phyloP scores from a whole-genome alignment of 2,113 vertebrate species.

The Aldabrachelys gigantea region DNA sequence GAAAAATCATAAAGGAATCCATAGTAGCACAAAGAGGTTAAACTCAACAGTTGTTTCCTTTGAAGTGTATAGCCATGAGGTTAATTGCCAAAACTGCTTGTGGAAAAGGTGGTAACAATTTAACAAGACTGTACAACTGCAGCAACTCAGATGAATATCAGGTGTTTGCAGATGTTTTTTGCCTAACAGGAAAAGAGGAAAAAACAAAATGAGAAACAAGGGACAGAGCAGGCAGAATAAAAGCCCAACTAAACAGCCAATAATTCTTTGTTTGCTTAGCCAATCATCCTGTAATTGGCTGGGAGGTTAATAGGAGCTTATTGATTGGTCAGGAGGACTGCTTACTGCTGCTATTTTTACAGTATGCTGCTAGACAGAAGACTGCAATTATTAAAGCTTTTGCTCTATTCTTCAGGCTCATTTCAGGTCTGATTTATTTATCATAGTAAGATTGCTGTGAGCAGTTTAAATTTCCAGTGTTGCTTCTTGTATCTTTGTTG shows the following conservation, averaged over 20 bases:
- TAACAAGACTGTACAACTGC: constrained; percentile 89
- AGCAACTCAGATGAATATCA: constrained; percentile 88
- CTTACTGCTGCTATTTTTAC: constrained; percentile 77
- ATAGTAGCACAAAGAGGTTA: constrained; percentile 88
- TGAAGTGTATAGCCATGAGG: constrained; percentile 91
- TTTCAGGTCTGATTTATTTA: constrained; percentile 73
- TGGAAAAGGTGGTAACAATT: constrained; percentile 99
- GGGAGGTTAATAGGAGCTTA: constrained; percentile 83
- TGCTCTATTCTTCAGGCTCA: constrained; percentile 57
- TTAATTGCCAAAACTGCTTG: constrained; percentile 96
- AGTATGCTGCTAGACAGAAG: constrained; percentile 72
- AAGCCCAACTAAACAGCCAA: constrained; percentile 86
- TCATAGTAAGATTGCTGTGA: constrained; percentile 56
- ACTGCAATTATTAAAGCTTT: constrained; percentile 65
- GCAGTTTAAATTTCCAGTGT: constrained; percentile 56
- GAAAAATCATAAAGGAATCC: constrained; percentile 87
- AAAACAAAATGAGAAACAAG: constrained; percentile 78
- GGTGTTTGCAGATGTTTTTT: constrained; percentile 92
- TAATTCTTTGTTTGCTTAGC: constrained; percentile 97
- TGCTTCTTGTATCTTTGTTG: constrained; percentile 45
- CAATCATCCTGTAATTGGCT: constrained; percentile 91
- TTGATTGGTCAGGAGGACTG: constrained; percentile 82
- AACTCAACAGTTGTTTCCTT: constrained; percentile 90
- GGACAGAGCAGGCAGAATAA: constrained; percentile 75
- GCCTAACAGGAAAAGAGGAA: constrained; percentile 77